phyloP scores from a whole-genome alignment of 2,113 vertebrate species.

The Callorhinus ursinus region DNA sequence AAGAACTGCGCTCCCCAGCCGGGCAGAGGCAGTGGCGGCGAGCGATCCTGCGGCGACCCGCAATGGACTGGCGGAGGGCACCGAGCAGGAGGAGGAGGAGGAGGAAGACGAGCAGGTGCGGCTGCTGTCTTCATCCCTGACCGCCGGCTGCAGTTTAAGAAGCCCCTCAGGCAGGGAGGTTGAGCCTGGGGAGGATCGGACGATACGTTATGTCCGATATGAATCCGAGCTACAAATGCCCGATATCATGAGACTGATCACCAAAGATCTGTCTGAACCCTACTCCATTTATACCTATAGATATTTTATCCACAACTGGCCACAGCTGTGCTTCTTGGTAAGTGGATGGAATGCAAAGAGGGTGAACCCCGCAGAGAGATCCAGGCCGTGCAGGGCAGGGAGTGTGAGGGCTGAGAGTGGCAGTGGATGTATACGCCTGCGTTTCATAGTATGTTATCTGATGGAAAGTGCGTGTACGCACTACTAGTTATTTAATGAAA shows the following conservation, averaged over 20 bases:
- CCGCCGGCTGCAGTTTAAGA: slow-evolving; percentile 85
- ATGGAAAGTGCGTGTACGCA: not conserved
- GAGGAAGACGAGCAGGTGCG: slow-evolving; percentile 84
- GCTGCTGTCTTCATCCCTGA: slow-evolving; percentile 84
- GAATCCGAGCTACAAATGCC: slow-evolving; percentile 99
- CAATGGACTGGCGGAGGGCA: slow-evolving; percentile 87
- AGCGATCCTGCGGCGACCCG: slow-evolving; percentile 84
- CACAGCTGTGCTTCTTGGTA: slow-evolving; percentile 99
- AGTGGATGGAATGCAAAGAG: slow-evolving; percentile 84
- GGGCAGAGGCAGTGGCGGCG: slow-evolving; percentile 71
- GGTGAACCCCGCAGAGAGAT: slow-evolving; percentile 63
- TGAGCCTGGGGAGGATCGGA: slow-evolving; percentile 83
- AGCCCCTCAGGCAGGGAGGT: slow-evolving; percentile 75
- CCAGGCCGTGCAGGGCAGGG: slow-evolving; percentile 62
- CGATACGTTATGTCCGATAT: slow-evolving; percentile 97
- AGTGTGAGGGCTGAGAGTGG: slow-evolving; percentile 64
- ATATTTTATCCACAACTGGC: slow-evolving; percentile 99
- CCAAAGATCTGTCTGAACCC: slow-evolving; percentile 99
- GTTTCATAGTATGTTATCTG: not conserved
- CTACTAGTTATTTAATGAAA: not conserved
- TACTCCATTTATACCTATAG: slow-evolving; percentile 99
- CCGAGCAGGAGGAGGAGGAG: slow-evolving; percentile 65
- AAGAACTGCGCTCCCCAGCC: slow-evolving; percentile 87
- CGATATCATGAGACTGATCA: slow-evolving; percentile 99
- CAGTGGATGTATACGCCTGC: not conserved